Evolutionary conservation across 1,140 invertebrate species (phyloP), one percentile per base, ranked within the genome.

Genomic region (Scaptomyza graminum): DNA sequence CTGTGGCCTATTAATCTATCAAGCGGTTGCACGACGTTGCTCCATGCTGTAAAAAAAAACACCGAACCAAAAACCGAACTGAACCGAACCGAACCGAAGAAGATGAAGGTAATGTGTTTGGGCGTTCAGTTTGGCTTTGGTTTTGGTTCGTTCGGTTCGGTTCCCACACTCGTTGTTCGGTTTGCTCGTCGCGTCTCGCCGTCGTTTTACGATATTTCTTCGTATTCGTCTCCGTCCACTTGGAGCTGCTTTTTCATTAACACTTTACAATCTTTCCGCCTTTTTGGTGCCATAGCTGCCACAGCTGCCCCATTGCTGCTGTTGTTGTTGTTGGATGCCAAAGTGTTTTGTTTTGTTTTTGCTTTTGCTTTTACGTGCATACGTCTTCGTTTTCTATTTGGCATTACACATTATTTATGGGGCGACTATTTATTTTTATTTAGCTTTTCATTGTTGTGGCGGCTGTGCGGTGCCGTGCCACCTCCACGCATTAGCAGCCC

Each of bases 231-330:
- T 13, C 9, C 11, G 15, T 39, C 62, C 69, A 56, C 39, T 74
- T 64, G 71, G 51, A 68, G 75, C 83, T 87, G 88, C 82, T 87
- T 87, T 85, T 87, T 87, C 82, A 87, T 87, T 87, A 87, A 87
- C 82, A 87, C 82, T 87, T 87, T 75, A 85, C 82, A 85, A 87
- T 87, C 82, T 85, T 87, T 87, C 78, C 78, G 83, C 83, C 73
- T 87, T 82, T 84, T 84, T 47, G 43, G n/a, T 47, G 56, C 57
- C 5, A 15, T 7, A 1, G 56, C 57, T 37, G 46, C 9, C 15
- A 47, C 60, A 12, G 25, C 61, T 56, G 28, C 47, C 46, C 28
- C 51, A 13, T n/a, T 4, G 37, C 60, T 73, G 51, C 44, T 16
- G 28, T 43, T 18, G 37, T 15, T 44, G 39, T 25, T 39, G 18